These are phyloP conservation scores for Epicauta chinensis DNA, from an alignment of 1,140 invertebrate species.

Conservation along the genomic window DNA sequence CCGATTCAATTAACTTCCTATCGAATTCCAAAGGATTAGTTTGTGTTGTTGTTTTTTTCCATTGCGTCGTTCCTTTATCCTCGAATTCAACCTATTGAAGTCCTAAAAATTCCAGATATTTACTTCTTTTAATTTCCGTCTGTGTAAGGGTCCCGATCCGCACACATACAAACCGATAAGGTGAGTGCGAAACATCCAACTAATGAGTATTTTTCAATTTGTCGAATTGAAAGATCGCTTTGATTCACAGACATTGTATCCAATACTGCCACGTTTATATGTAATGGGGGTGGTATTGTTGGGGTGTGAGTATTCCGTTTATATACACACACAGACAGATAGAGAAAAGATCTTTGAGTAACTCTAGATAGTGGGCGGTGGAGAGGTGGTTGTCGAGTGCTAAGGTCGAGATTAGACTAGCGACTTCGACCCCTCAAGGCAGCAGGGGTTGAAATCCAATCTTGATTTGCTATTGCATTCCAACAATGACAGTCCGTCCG, in stretches of 20 bases:
- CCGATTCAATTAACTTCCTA: too few relatives aligned
- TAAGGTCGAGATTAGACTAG: conserved; percentile 43
- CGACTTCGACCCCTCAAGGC: conserved; percentile 35
- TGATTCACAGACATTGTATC: conserved; percentile 39
- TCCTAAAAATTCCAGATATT: conserved; percentile 27
- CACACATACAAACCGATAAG: conserved; percentile 9
- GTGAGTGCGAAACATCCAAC: conserved; percentile 40
- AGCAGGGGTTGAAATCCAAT: conserved; percentile 42
- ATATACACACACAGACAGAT: too few relatives aligned
- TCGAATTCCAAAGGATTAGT: too few relatives aligned
- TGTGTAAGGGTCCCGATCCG: neutral
- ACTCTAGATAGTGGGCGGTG: conserved; percentile 10
- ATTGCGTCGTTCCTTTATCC: too few relatives aligned
- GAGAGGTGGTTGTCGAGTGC: conserved; percentile 31
- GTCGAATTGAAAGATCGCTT: conserved; percentile 39
- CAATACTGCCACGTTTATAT: neutral
- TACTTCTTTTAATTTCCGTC: conserved; percentile 26
- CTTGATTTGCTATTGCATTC: conserved; percentile 46
- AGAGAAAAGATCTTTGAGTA: conserved; percentile 1
- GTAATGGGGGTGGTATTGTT: neutral
- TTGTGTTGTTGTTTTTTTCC: too few relatives aligned
- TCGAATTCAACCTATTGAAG: conserved; percentile 1
- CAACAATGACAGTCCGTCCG: conserved; percentile 42
- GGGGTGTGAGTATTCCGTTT: too few relatives aligned
- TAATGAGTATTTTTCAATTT: conserved; percentile 46